Evolutionary conservation across 2,113 vertebrate species (phyloP).

Genomic region (Mesocricetus auratus): DNA sequence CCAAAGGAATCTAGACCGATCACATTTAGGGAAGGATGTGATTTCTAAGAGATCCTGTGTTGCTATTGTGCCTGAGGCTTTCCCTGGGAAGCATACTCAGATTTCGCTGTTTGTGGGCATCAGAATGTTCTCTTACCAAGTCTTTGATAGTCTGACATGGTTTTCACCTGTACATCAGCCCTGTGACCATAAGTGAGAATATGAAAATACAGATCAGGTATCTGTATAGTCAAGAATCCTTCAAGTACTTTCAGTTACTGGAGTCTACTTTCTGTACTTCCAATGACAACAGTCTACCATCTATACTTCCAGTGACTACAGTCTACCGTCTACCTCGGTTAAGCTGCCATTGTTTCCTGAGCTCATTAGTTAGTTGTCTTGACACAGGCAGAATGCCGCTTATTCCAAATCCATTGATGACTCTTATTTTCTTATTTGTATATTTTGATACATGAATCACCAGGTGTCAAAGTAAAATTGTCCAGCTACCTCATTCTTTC

Average conservation of each 20-base stretch:
- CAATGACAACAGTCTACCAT: not conserved
- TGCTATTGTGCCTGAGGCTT: accelerated
- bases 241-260: not conserved
- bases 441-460: slow-evolving; percentile 27
- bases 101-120: not conserved
- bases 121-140: not conserved
- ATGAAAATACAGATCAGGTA: not conserved
- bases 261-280: not conserved
- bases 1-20: not conserved
- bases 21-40: not conserved
- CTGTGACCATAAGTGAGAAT: not conserved
- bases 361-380: not conserved
- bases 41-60: not conserved
- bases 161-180: not conserved
- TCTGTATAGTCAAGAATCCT: not conserved
- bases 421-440: slow-evolving; percentile 10
- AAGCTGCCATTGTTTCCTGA: not conserved
- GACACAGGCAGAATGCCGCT: slow-evolving; percentile 4
- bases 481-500: not conserved
- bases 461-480: slow-evolving; percentile 50
- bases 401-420: slow-evolving; percentile 39
- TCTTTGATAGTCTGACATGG: not conserved
- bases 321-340: not conserved
- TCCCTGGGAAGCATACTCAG: not conserved
- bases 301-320: not conserved